Evolutionary conservation across 2,797 vertebrate genomes (phyloP).

Genomic region (Leontocebus nigricollis): DNA sequence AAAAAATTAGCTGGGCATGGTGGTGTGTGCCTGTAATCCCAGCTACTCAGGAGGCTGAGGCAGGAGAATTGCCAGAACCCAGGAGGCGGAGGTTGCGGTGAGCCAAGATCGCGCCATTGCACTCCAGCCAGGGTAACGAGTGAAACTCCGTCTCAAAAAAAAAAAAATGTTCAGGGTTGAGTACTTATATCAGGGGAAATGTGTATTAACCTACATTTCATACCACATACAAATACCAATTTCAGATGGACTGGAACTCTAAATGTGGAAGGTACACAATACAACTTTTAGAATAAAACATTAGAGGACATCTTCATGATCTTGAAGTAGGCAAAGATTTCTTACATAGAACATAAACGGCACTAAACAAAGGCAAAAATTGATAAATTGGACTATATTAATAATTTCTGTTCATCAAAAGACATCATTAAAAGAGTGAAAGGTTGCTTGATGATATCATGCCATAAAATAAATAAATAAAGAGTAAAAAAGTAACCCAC

Average conservation of each 20-base stretch:
- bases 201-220: background rate
- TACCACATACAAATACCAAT: background rate
- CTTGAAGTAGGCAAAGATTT: background rate
- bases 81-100: no score
- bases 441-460: background rate
- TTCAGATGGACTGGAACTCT: background rate
- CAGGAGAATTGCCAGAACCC: no score
- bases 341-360: background rate
- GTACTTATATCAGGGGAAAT: background rate
- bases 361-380: background rate
- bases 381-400: background rate
- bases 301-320: background rate
- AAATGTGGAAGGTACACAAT: background rate
- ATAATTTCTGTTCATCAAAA: constrained; percentile 10
- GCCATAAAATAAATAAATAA: background rate
- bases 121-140: no score
- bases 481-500: background rate
- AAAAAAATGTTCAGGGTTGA: background rate
- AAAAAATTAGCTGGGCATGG: no score
- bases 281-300: background rate
- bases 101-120: no score
- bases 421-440: background rate
- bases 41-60: no score
- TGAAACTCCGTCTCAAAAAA: no score
- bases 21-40: no score